phyloP scores from a whole-genome alignment of 2,797 vertebrate species.

The Choloepus didactylus region DNA sequence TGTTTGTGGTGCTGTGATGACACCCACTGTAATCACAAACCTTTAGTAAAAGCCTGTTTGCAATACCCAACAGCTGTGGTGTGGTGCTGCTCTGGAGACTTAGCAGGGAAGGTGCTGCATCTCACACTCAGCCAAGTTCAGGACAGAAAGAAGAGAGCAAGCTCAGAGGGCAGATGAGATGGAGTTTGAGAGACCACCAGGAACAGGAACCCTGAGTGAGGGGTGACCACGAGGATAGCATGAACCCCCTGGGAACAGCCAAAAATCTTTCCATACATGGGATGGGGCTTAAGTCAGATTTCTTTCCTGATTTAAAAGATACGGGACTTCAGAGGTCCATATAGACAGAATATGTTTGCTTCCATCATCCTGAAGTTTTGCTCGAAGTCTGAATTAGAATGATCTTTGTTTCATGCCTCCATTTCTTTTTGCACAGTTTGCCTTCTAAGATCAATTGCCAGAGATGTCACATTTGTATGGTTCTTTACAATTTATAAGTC shows the following conservation, averaged over 20 bases:
- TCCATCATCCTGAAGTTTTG: conserved; percentile 23
- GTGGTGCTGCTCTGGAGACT: neutral
- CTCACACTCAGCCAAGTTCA: neutral
- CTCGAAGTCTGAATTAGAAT: conserved; percentile 18
- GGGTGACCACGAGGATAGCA: neutral
- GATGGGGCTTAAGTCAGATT: neutral
- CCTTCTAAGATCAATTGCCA: neutral
- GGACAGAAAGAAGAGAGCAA: neutral
- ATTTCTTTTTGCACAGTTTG: neutral
- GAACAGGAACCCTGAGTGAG: neutral
- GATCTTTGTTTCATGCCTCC: neutral
- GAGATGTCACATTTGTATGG: neutral
- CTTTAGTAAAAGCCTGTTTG: neutral
- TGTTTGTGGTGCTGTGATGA: neutral
- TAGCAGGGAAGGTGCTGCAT: neutral
- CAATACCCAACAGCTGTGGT: neutral
- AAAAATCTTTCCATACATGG: neutral
- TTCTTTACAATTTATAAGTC: conserved; percentile 22
- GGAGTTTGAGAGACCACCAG: neutral
- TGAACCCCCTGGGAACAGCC: neutral
- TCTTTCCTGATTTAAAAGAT: conserved; percentile 27
- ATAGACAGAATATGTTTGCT: conserved; percentile 45
- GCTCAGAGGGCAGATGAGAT: neutral
- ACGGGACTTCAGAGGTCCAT: neutral
- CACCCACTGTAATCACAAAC: neutral